phyloP scores from a whole-genome alignment of 2,888 invertebrate genomes.

The Apoderus coryli region DNA sequence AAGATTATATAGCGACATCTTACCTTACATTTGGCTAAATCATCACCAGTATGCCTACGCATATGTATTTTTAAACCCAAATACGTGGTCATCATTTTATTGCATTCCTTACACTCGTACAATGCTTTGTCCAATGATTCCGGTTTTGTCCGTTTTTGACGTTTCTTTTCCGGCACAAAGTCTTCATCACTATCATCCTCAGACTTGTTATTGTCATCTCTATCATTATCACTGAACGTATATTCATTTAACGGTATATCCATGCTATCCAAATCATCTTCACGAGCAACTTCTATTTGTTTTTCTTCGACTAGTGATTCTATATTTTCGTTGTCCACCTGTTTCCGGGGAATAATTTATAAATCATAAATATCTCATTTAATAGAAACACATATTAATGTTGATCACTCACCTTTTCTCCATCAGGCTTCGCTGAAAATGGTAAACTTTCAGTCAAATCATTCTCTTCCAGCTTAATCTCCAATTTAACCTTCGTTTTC shows the following conservation, averaged over 20 bases:
- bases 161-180: slow-evolving; percentile 12
- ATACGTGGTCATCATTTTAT: slow-evolving; percentile 24
- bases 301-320: no score
- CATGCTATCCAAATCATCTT: slow-evolving; percentile 14
- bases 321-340: no score
- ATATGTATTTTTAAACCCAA: slow-evolving; percentile 38
- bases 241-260: slow-evolving; percentile 19
- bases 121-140: slow-evolving; percentile 21
- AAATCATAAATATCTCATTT: no score
- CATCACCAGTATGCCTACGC: slow-evolving; percentile 46
- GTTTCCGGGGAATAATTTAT: no score
- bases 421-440: no score
- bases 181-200: slow-evolving; percentile 17
- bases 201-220: slow-evolving; percentile 13
- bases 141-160: slow-evolving; percentile 14
- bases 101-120: slow-evolving; percentile 26
- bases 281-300: slow-evolving; percentile 9
- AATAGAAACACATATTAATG: no score
- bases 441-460: no score
- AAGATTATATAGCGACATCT: no score
- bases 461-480: no score
- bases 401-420: no score
- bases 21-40: slow-evolving; percentile 25
- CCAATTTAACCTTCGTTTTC: slow-evolving; percentile 6
- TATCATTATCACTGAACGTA: slow-evolving; percentile 18